phyloP scores from a whole-genome alignment of 2,797 vertebrate genomes.

The Peromyscus nudipes region DNA sequence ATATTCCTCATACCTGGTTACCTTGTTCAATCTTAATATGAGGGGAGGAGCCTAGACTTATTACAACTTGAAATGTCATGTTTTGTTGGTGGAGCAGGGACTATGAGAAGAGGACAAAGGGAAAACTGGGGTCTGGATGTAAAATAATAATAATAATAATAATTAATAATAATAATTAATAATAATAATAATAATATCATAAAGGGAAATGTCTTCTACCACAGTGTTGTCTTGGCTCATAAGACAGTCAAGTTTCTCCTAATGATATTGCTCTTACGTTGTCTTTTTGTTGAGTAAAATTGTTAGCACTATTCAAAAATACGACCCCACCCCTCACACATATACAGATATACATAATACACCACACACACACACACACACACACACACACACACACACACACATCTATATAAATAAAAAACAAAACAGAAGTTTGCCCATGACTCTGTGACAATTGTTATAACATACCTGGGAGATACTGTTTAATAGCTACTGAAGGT shows the following conservation, averaged over 20 bases:
- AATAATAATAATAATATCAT: too few relatives aligned
- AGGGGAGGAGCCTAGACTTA: background rate
- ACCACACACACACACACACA: background rate
- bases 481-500: background rate
- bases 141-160: too few relatives aligned
- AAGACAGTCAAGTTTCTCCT: background rate
- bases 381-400: too few relatives aligned
- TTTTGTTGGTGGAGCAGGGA: too few relatives aligned
- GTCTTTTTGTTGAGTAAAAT: background rate
- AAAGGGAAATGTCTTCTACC: background rate
- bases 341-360: background rate
- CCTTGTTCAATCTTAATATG: background rate
- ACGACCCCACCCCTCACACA: background rate
- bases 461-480: background rate
- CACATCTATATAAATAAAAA: background rate
- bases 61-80: too few relatives aligned
- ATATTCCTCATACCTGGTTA: background rate
- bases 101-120: too few relatives aligned
- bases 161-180: too few relatives aligned
- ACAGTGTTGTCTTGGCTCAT: background rate
- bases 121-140: too few relatives aligned
- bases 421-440: background rate
- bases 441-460: background rate
- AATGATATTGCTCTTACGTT: background rate
- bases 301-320: background rate